Evolutionary conservation across 2,113 vertebrate genomes (phyloP).

Genomic region (Salvelinus alpinus): DNA sequence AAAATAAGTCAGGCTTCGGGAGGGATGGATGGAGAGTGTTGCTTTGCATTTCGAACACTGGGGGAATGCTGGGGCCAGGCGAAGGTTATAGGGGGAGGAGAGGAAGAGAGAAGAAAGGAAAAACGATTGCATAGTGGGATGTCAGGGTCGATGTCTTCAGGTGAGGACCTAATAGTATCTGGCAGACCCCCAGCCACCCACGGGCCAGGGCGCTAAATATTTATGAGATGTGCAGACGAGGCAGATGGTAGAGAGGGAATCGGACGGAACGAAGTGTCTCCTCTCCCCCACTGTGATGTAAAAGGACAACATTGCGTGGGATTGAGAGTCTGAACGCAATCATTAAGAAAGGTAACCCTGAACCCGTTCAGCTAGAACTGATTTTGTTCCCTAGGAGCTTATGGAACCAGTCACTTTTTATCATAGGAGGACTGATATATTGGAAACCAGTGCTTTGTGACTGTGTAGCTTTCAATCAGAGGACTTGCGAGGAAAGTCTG

Average conservation of each 20-base stretch:
- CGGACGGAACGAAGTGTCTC: conserved; percentile 52
- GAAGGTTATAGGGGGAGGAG: not conserved
- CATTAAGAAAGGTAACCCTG: conserved; percentile 13
- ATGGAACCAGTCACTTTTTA: too few species aligned
- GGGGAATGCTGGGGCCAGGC: too few species aligned
- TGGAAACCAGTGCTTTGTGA: too few species aligned
- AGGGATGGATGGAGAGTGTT: too few species aligned
- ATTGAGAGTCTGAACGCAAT: conserved; percentile 50
- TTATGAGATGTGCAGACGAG: conserved; percentile 54
- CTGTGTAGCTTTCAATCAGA: too few species aligned
- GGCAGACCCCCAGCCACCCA: conserved; percentile 57
- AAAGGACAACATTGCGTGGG: conserved; percentile 14
- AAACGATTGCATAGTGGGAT: conserved; percentile 7
- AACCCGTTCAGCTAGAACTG: too few species aligned
- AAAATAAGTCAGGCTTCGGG: too few species aligned
- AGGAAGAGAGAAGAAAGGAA: not conserved
- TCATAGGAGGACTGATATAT: too few species aligned
- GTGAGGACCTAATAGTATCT: conserved; percentile 55
- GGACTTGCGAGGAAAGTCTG: too few species aligned
- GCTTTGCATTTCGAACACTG: too few species aligned
- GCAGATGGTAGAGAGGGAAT: conserved; percentile 38
- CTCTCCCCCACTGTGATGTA: conserved; percentile 20
- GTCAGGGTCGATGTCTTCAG: conserved; percentile 61
- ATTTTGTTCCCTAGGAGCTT: too few species aligned
- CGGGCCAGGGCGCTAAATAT: conserved; percentile 64